Percentiles rank a stretch among this genome's conserved stretches.
These are phyloP conservation scores for Heliocidaris tuberculata DNA, from an alignment of 35 echinoderm and acorn worm species.

Conservation along the genomic window DNA sequence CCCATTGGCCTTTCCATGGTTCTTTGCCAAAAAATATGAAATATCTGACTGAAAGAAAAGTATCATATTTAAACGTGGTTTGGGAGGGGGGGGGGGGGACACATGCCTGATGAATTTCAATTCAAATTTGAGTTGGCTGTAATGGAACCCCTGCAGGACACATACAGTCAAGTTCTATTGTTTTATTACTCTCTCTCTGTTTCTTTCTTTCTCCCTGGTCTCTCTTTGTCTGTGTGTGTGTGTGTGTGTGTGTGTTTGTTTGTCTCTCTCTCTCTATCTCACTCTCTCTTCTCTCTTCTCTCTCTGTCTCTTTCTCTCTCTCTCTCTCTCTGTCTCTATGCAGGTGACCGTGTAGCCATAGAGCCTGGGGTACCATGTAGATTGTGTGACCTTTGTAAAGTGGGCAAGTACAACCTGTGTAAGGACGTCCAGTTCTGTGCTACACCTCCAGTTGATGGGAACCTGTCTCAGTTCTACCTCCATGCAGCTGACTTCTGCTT, in stretches of 20 bases:
- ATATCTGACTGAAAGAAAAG: no score
- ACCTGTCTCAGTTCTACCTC: slow-evolving; percentile 70
- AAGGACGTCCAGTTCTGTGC: slow-evolving; percentile 79
- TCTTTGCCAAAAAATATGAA: no score
- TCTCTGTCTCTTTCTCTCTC: background rate
- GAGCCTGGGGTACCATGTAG: slow-evolving; percentile 83
- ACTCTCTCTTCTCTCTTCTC: no score
- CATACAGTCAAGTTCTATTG: no score
- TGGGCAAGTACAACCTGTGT: slow-evolving; percentile 83
- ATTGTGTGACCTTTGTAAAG: slow-evolving; percentile 67
- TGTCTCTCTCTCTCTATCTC: no score
- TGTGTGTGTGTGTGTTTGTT: no score
- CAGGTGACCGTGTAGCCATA: slow-evolving; percentile 91
- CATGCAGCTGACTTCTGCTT: slow-evolving; percentile 91
- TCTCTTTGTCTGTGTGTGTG: slow-evolving; percentile 15
- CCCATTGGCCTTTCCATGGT: no score
- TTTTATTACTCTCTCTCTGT: background rate
- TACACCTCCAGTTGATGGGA: slow-evolving; percentile 84
- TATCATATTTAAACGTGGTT: no score
- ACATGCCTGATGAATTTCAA: no score
- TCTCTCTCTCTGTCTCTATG: background rate
- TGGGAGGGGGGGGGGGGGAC: no score
- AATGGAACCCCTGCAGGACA: no score
- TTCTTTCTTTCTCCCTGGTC: background rate
- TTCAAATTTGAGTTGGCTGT: no score